Percentiles rank a stretch among this genome's conserved stretches.
phyloP scores from a whole-genome alignment of 2,113 vertebrate genomes.

The Alethe diademata region DNA sequence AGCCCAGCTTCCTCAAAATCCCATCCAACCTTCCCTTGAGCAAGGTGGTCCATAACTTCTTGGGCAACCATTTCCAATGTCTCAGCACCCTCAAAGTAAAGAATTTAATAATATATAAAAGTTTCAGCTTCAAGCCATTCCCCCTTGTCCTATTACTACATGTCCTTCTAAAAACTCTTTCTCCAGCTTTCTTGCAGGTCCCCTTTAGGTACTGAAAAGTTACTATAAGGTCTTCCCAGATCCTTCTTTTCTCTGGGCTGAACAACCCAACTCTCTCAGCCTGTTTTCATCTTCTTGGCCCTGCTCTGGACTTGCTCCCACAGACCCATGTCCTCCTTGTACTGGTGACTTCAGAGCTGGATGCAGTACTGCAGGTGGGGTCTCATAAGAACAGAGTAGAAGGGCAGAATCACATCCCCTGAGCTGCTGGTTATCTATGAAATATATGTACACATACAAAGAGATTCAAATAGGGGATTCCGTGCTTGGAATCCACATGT shows the following conservation, averaged over 20 bases:
- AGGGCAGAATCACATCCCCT: not conserved
- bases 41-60: not conserved
- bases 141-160: not conserved
- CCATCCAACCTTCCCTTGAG: not conserved
- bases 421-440: not conserved
- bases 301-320: not conserved
- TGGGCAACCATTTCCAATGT: not conserved
- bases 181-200: not conserved
- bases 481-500: not conserved
- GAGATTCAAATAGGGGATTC: not conserved
- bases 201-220: not conserved
- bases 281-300: not conserved
- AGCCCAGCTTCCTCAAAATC: not conserved
- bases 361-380: not conserved
- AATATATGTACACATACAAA: no score
- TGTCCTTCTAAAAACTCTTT: not conserved
- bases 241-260: not conserved
- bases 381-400: not conserved
- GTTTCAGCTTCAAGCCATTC: not conserved
- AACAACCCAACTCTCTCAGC: not conserved
- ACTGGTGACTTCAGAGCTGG: not conserved
- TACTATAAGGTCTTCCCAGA: not conserved
- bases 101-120: not conserved
- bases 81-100: not conserved
- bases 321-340: not conserved